Base-by-base conservation (phyloP, 2,888 invertebrate genomes). In the Epirrita christyi region DNA sequence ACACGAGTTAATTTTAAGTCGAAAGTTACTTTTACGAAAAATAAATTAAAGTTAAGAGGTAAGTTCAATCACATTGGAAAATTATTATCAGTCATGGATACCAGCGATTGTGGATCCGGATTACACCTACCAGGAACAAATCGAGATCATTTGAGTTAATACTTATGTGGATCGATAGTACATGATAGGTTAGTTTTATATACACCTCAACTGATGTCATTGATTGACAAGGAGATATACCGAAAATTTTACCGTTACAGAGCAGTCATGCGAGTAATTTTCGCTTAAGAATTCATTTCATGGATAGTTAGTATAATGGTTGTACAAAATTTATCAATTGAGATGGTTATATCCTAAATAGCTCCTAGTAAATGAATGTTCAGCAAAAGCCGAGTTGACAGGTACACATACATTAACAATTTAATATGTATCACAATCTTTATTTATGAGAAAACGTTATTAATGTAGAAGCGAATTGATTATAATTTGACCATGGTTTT, bases 41-140 rank as follows among this genome's bases (percentile, higher is more conserved):
- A 83, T 81, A 84, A 86, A 83, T 83, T 80, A 81, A 83, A 81
- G 82, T 78, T 81, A 83, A 73, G 66, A 71, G 72, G 74, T 75
- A 64, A 50, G 75, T 78, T 78, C n/a, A 80, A 80, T 85, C 70
- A 85, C 82, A 84, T 75, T 78, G 75, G 76, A 72, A 71, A 79
- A 50, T 67, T 43, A 44, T 49, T 32, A 74, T 88, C 87, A 88
- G 88, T 88, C 88, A 85, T 85, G 63, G 68, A 78, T 75, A 77
- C 78, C 71, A 77, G 66, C 60, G 68, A 68, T 28, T 44, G 63
- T 64, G 66, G 59, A 59, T 62, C 64, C 67, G 70, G 71, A 70
- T 70, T 73, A 68, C 69, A 55, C 76, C 77, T 83, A 87, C 66
- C 71, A 88, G 86, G 86, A 86, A 88, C 88, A 80, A 79, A 66